A percentile compares a stretch with the other conserved stretches of the same genome.
Conservation (phyloP, 2,888 invertebrate genomes). For the Beris morrisii region DNA sequence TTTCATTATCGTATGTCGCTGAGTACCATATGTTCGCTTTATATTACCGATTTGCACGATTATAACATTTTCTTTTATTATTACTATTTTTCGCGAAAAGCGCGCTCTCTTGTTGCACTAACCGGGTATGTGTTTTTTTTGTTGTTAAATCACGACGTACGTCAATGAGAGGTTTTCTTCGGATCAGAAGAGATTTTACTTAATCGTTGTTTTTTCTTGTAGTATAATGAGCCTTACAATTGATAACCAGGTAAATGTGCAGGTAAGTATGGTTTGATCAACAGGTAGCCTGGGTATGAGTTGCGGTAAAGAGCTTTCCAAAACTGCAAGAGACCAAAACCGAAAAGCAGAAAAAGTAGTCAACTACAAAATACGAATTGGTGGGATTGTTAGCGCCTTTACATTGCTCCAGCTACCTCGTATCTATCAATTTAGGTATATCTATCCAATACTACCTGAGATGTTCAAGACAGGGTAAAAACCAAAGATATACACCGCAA, state of each 20-base stretch:
- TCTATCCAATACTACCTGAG: constrained; percentile 12
- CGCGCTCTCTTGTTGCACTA: constrained; percentile 24
- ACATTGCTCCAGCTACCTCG: constrained; percentile 16
- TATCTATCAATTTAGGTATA: constrained; percentile 27
- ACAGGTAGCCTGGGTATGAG: constrained; percentile 32
- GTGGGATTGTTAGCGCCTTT: constrained; percentile 30
- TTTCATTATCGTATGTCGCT: neutral
- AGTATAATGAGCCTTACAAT: constrained; percentile 21
- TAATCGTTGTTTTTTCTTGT: no score
- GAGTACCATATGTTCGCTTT: neutral
- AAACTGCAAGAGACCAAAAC: constrained; percentile 24
- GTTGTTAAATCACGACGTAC: neutral
- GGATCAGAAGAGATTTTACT: neutral
- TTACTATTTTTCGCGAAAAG: constrained; percentile 21
- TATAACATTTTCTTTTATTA: constrained; percentile 9
- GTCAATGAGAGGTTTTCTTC: constrained; percentile 1
- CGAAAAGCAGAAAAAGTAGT: constrained; percentile 15
- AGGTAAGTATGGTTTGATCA: constrained; percentile 29
- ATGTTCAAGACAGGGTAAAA: neutral
- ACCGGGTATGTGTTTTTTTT: no score
- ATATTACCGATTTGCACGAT: constrained; percentile 12
- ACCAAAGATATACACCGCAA: constrained; percentile 5
- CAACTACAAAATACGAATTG: constrained; percentile 14
- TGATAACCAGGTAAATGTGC: constrained; percentile 28
- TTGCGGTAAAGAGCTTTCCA: constrained; percentile 18